Evolutionary conservation across 2,797 vertebrate genomes (phyloP).

Genomic region (Hozukius guyotensis): DNA sequence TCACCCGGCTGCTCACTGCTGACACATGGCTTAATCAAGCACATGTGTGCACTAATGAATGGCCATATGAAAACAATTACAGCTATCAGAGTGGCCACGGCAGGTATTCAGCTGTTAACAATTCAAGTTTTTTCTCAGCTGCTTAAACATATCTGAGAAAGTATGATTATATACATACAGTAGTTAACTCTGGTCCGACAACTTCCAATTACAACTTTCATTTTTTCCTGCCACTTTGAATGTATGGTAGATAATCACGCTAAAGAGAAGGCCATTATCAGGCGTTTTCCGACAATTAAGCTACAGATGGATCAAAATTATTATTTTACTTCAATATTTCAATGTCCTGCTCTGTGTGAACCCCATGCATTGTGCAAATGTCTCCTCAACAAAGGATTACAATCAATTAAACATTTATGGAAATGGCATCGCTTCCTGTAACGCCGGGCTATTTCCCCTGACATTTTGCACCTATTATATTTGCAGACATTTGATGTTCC

Average conservation of each 20-base stretch:
- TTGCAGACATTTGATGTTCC: slow-evolving; percentile 88
- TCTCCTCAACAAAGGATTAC: slow-evolving; percentile 91
- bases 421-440: slow-evolving; percentile 94
- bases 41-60: slow-evolving; percentile 63
- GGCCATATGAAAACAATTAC: slow-evolving; percentile 67
- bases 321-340: slow-evolving; percentile 77
- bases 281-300: slow-evolving; percentile 70
- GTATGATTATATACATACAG: slow-evolving; percentile 25
- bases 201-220: slow-evolving; percentile 49
- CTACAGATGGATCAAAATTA: slow-evolving; percentile 66
- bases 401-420: slow-evolving; percentile 97
- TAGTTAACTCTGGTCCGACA: slow-evolving; percentile 30
- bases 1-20: slow-evolving; percentile 84
- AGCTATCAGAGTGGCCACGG: slow-evolving; percentile 34
- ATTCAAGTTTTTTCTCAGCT: slow-evolving; percentile 43
- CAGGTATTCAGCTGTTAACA: slow-evolving; percentile 57
- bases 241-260: slow-evolving; percentile 55
- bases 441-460: slow-evolving; percentile 93
- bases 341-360: slow-evolving; percentile 73
- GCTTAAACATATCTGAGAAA: slow-evolving; percentile 44
- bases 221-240: slow-evolving; percentile 42
- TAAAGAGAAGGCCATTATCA: slow-evolving; percentile 68
- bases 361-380: slow-evolving; percentile 75
- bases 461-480: slow-evolving; percentile 97
- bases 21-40: slow-evolving; percentile 77